phyloP scores from a whole-genome alignment of 1,140 invertebrate species.

The Scylla paramamosain region DNA sequence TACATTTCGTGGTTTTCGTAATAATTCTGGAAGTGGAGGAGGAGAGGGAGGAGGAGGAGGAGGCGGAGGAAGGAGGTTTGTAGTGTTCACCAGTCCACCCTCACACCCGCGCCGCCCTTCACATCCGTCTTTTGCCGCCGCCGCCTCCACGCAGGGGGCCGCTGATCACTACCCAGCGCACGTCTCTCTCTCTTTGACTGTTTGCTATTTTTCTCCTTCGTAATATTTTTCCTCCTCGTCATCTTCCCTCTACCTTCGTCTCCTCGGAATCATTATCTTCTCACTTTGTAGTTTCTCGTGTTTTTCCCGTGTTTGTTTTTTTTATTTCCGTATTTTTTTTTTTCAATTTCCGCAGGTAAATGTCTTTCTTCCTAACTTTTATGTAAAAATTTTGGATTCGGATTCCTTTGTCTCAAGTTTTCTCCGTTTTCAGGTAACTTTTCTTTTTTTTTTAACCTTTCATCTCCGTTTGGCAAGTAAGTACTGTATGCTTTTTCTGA shows the following conservation, averaged over 20 bases:
- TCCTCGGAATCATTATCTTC: no score
- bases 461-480: no score
- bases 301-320: no score
- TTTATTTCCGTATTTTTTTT: no score
- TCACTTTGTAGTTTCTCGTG: no score
- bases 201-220: not conserved
- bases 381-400: no score
- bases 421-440: not conserved
- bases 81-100: not conserved
- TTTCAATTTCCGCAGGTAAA: no score
- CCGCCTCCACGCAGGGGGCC: not conserved
- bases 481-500: not conserved
- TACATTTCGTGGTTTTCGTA: no score
- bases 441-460: not conserved
- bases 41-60: not conserved
- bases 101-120: not conserved
- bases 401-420: no score
- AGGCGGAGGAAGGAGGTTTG: not conserved
- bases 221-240: not conserved
- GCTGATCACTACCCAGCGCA: not conserved
- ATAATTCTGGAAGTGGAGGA: not conserved
- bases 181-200: not conserved
- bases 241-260: not conserved
- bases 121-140: not conserved
- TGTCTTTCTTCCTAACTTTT: no score